Base-by-base conservation (phyloP, 2,888 invertebrate species). In the Sisyra terminalis region DNA sequence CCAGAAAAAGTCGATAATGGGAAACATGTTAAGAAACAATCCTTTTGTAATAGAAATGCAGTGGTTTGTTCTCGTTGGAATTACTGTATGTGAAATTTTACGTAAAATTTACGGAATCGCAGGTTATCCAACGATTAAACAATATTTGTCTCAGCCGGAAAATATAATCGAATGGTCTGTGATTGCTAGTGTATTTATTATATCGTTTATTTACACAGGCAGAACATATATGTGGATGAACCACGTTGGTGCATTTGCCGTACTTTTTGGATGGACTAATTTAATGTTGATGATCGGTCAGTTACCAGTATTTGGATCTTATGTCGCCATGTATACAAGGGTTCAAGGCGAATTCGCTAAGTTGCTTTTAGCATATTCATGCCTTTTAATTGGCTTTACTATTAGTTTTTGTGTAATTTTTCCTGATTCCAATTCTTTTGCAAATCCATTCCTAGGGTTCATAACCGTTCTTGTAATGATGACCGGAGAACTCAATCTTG, bases 271-370 rank as follows among this genome's bases (percentile, higher is more conserved):
- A 4, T 88, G 88, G 88, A 83, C 84, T 4, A 86, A 88, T 59
- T 65, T 87, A n/a, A 86, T 88, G 85, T 66, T 86, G 57, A 86
- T 87, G 83, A 80, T 89, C 44, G 89, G 89, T 0, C 85, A 89
- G 53, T 64, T 89, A 31, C 89, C 89, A 0, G 75, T 86, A 40
- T 85, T 89, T 55, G 89, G 88, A 13, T 82, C 87, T 0, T 89
- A 89, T 55, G 87, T 89, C 3, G 88, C 88, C 0, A 88, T 88
- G 88, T 87, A 86, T 52, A 86, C 86, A 2, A 78, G 83, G 59
- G 86, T 87, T 1, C 84, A 85, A 56, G 84, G 80, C 38, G 87
- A 88, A 64, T 87, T 88, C 51, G 83, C 84, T 6, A 85, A 87
- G 55, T 65, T 88, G n/a, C 70, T 88, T 40, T 69, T 86, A 63